Evolutionary conservation across 2,888 invertebrate genomes (phyloP), one percentile per base, ranked within the genome.

Genomic region (Ochropacha duplaris): DNA sequence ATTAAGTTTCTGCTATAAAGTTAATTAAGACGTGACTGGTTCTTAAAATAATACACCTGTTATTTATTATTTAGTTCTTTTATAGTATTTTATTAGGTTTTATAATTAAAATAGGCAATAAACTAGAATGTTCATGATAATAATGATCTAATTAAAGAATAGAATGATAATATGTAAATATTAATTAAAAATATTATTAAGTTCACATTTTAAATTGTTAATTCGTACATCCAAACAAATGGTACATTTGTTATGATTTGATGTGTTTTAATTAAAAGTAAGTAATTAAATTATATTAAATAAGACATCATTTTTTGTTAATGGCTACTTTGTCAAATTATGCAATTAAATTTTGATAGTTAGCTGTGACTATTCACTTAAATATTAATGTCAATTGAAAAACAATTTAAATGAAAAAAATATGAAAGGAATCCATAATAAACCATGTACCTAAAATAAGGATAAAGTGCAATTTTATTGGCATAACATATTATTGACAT

Each of bases 31-130:
- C 75, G 76, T 76, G 88, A 88, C 88, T 90, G 86, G 86, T 84
- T 84, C 77, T 78, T 81, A 76, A 71, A 65, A 71, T 79, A 78
- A 78, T 67, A 72, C 72, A 79, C 81, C 82, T 90, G 92, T 92
- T 92, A 92, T 92, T 92, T 92, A 92, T 90, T 92, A 82, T 92
- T 81, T 92, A 91, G 70, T 72, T 83, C 73, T 58, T 72, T 75
- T 65, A 58, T 60, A 64, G 56, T 49, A 28, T 57, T 66, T 69
- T 58, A 62, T 71, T 72, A 69, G 55, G 62, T 60, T 56, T 66
- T 66, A 67, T 72, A 63, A 56, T 65, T 73, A 73, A 66, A 61
- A 64, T 66, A 70, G 64, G 69, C 67, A 6, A 71, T 71, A 74
- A 68, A 77, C 72, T 77, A 74, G 70, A 64, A 72, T 72, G 67